phyloP scores from a whole-genome alignment of 2,888 invertebrate species.

The Sphaerophoria rueppellii region DNA sequence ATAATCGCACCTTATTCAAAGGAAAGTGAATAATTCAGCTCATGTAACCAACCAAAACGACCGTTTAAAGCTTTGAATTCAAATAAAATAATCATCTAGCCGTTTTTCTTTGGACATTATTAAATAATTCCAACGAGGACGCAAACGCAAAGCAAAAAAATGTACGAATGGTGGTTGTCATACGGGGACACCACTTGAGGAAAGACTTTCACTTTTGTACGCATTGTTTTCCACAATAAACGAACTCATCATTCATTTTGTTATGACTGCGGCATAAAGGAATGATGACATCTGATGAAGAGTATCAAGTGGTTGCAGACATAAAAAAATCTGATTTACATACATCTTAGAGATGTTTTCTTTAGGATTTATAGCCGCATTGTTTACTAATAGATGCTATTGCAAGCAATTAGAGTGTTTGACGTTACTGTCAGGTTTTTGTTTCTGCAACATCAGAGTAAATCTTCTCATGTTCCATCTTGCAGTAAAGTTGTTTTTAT shows the following conservation, averaged over 20 bases:
- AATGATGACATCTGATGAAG: constrained; percentile 11
- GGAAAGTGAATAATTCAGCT: constrained; percentile 19
- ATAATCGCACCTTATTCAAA: constrained; percentile 24
- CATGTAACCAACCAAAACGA: constrained; percentile 20
- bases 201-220: constrained; percentile 69
- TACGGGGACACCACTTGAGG: constrained; percentile 21
- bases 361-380: constrained; percentile 61
- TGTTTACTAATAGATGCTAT: constrained; percentile 65
- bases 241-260: constrained; percentile 56
- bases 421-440: constrained; percentile 21
- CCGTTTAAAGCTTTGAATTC: constrained; percentile 46
- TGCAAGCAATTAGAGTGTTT: constrained; percentile 46
- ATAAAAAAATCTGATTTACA: constrained; percentile 64
- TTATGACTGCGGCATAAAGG: constrained; percentile 50
- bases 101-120: constrained; percentile 21
- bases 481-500: constrained; percentile 26
- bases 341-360: constrained; percentile 65
- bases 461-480: constrained; percentile 1
- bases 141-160: not conserved
- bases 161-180: not conserved
- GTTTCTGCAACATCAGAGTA: constrained; percentile 27
- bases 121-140: constrained; percentile 40
- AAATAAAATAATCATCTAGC: constrained; percentile 41
- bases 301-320: constrained; percentile 13
- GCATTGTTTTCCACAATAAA: constrained; percentile 55